Conservation (phyloP, 2,113 vertebrate species). For the Anser brachyrhynchus region DNA sequence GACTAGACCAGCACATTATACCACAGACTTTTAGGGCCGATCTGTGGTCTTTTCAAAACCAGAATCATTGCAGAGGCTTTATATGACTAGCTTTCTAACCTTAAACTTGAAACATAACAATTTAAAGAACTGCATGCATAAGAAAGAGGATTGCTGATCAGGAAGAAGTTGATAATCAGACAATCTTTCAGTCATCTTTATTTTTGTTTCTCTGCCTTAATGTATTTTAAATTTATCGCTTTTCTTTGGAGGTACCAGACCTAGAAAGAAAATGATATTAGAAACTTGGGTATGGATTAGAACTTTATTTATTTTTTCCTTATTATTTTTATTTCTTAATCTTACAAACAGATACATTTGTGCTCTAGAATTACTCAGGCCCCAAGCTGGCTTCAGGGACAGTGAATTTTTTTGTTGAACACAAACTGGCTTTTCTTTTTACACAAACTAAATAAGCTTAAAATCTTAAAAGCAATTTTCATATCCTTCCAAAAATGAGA, state of each 20-base stretch:
- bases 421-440: background rate
- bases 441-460: accelerated
- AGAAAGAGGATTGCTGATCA: background rate
- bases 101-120: background rate
- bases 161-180: background rate
- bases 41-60: background rate
- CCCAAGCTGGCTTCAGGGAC: background rate
- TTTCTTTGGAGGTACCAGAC: background rate
- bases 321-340: background rate
- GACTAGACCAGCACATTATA: background rate
- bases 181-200: background rate
- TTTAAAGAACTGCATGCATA: background rate
- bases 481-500: background rate
- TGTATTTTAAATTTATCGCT: background rate
- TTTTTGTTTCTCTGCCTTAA: background rate
- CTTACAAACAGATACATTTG: background rate
- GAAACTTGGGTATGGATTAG: background rate
- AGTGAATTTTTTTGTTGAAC: background rate
- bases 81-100: background rate
- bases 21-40: background rate
- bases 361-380: background rate
- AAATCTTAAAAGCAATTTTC: background rate
- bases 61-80: background rate
- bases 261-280: background rate
- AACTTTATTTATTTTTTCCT: background rate